Conservation (phyloP, 1,140 invertebrate species). For the Steinernema khuongi region DNA sequence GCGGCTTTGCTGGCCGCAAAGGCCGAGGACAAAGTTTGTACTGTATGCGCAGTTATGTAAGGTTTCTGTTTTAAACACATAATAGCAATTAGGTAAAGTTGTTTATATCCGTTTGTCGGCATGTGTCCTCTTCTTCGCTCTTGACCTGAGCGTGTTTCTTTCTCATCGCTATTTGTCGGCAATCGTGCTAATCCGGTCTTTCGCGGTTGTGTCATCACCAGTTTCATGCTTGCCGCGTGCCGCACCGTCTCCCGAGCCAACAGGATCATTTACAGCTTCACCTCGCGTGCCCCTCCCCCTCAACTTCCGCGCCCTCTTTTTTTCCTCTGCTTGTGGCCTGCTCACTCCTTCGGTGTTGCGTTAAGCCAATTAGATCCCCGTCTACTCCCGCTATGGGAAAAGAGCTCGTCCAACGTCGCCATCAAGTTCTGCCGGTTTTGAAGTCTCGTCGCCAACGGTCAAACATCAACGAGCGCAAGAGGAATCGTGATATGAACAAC, state of each 20-base stretch:
- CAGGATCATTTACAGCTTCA: background rate
- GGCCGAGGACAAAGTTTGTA: background rate
- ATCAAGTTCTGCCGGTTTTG: background rate
- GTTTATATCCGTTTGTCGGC: background rate
- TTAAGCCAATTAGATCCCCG: no score
- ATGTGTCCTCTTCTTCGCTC: background rate
- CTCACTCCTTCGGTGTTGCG: no score
- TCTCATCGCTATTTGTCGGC: background rate
- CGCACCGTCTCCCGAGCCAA: background rate
- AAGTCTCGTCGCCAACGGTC: background rate
- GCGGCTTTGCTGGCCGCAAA: background rate
- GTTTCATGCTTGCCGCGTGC: background rate
- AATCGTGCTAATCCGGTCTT: background rate
- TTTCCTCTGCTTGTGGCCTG: background rate
- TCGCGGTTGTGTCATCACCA: background rate
- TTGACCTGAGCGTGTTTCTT: background rate
- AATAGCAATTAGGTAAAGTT: background rate
- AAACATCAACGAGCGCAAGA: conserved; percentile 2
- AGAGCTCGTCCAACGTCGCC: background rate
- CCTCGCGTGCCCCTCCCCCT: background rate
- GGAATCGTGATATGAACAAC: background rate
- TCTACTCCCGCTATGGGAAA: background rate
- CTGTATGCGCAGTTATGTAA: background rate
- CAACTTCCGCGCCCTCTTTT: background rate
- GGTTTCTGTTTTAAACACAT: background rate